Evolutionary conservation across 2,113 vertebrate species (phyloP).

Genomic region (Labeo catla): DNA sequence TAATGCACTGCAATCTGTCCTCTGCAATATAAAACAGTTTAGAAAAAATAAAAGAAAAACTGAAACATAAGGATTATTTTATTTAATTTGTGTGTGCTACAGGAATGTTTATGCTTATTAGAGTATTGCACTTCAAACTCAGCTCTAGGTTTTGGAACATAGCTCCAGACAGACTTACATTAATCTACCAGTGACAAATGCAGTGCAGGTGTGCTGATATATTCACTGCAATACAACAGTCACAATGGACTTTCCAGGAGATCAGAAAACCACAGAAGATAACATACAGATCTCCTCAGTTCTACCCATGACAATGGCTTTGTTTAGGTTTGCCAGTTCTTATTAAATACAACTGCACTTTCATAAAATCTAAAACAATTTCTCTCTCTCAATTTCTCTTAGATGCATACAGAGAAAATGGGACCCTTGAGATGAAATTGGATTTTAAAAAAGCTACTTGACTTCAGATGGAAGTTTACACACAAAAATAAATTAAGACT

Average conservation of each 20-base stretch:
- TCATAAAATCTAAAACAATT: not conserved
- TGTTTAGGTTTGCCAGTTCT: not conserved
- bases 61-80: too few relatives aligned
- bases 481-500: not conserved
- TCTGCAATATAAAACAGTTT: not conserved
- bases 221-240: not conserved
- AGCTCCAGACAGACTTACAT: not conserved
- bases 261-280: not conserved
- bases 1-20: not conserved
- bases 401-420: not conserved
- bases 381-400: not conserved
- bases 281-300: not conserved
- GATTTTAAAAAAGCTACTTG: conserved; percentile 13
- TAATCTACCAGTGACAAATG: not conserved
- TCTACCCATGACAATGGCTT: not conserved
- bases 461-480: not conserved
- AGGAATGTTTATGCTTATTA: not conserved
- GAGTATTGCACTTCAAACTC: not conserved
- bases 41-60: too few relatives aligned
- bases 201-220: not conserved
- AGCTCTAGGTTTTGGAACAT: not conserved
- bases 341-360: not conserved
- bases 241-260: not conserved
- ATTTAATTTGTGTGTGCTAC: not conserved
- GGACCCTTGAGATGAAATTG: conserved; percentile 12